Evolutionary conservation across 2,113 vertebrate species (phyloP), one percentile per base, ranked within the genome.

Genomic region (Pelvicachromis taeniatus): DNA sequence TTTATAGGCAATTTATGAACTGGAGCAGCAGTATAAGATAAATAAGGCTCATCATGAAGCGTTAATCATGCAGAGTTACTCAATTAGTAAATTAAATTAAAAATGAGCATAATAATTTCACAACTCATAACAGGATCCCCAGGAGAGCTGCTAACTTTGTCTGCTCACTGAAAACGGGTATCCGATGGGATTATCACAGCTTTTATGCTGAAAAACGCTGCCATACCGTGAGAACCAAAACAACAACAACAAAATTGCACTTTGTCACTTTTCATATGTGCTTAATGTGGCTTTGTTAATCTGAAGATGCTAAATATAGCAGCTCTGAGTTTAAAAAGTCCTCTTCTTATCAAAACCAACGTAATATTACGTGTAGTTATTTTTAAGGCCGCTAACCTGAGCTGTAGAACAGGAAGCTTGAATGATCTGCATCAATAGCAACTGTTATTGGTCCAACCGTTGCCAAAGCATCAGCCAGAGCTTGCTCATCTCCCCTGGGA

Each of bases 321-420:
- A n/a, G 26, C 45, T 75, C 2, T 75, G 70, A 50, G 48, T 50
- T 50, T 75, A 31, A 50, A 75, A 52, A 75, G 9, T 50, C 42
- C 68, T 75, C 23, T 31, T 75, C 70, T 31, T 31, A 31, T 31
- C 9, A 50, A 50, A 75, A 12, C 19, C 0, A 2, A 65, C 31
- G 33, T 61, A 61, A 35, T 0, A 61, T 35, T n/a, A 35, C 10
- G 38, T 63, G 13, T 0, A 21, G 19, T 63, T 0, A 65, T 8
- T 38, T 75, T 31, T 52, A 75, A 75, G 14, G 14, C 14, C 3
- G 48, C 35, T 38, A 42, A 96, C 96, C 96, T 91, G 95, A 95
- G 85, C 94, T 96, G 89, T 97, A 97, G 84, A 97, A 96, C 31
- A 96, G 88, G 91, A 97, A 97, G 68, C 96, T 96, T 53, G 93